A percentile compares a stretch with the other conserved stretches of the same genome.
phyloP scores from a whole-genome alignment of 1,140 invertebrate species.

The Pteromalus puparum region DNA sequence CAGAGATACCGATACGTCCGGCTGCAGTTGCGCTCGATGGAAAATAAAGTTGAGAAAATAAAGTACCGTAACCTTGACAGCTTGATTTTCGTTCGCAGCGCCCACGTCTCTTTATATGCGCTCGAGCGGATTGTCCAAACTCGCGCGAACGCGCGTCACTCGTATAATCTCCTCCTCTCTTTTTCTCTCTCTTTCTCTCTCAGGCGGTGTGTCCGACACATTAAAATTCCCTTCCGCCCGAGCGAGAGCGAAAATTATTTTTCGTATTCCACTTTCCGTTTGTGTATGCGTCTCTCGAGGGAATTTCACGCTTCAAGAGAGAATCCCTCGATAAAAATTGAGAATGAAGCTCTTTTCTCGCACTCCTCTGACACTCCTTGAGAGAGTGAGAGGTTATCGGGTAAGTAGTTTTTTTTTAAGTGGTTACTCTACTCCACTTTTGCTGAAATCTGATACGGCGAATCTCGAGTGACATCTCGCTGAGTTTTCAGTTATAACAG shows the following conservation, averaged over 20 bases:
- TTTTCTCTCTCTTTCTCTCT: neutral
- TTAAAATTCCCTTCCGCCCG: neutral
- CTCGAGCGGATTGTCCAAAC: neutral
- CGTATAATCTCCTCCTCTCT: neutral
- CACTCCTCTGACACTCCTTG: neutral
- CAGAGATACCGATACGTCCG: too few species aligned
- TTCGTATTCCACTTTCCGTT: neutral
- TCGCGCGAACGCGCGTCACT: neutral
- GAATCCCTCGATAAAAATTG: neutral
- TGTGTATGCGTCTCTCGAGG: too few species aligned
- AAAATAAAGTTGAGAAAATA: neutral
- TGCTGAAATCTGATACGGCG: neutral
- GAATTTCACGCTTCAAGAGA: too few species aligned
- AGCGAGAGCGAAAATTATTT: slow-evolving; percentile 4
- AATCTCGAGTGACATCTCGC: neutral
- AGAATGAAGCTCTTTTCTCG: neutral
- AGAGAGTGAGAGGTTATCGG: too few species aligned
- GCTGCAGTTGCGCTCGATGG: neutral
- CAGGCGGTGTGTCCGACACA: neutral
- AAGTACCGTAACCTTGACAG: slow-evolving; percentile 3
- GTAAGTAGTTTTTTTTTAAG: neutral
- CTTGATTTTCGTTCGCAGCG: neutral
- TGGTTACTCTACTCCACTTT: slow-evolving; percentile 1
- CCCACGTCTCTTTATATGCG: neutral
- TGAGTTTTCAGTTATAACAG: neutral